Conservation (phyloP, 2,888 invertebrate species). For the Parnassius apollo region DNA sequence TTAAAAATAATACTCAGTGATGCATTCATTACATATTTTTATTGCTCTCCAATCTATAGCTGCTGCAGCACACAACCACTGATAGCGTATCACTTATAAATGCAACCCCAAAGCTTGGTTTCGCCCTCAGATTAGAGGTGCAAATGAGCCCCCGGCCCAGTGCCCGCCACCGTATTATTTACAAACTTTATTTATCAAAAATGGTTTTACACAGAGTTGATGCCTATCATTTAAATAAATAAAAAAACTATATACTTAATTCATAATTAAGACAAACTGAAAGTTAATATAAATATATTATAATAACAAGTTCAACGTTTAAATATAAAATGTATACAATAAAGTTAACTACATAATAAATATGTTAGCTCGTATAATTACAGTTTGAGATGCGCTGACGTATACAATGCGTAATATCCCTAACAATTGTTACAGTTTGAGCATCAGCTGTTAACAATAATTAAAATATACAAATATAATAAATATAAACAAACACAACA, state of each 20-base stretch:
- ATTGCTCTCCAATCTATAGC: not conserved
- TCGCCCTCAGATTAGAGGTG: not conserved
- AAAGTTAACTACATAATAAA: not conserved
- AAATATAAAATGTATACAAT: not conserved
- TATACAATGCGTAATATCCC: not conserved
- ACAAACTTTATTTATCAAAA: too few relatives aligned
- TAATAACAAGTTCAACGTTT: not conserved
- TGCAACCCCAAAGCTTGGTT: not conserved
- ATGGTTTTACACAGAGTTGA: too few relatives aligned
- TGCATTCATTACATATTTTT: not conserved
- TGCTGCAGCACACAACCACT: not conserved
- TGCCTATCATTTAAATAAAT: too few relatives aligned
- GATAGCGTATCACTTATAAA: not conserved
- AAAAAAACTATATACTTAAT: too few relatives aligned
- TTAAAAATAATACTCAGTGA: too few relatives aligned
- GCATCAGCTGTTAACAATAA: not conserved
- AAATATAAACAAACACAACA: constrained; percentile 21
- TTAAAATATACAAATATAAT: constrained; percentile 5
- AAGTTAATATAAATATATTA: not conserved
- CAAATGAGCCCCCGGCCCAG: not conserved
- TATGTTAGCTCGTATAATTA: not conserved
- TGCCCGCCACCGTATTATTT: not conserved
- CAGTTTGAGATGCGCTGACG: not conserved
- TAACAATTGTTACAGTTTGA: not conserved
- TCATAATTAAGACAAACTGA: too few relatives aligned